Evolutionary conservation across 2,113 vertebrate species (phyloP).

Genomic region (Cheilinus undulatus): DNA sequence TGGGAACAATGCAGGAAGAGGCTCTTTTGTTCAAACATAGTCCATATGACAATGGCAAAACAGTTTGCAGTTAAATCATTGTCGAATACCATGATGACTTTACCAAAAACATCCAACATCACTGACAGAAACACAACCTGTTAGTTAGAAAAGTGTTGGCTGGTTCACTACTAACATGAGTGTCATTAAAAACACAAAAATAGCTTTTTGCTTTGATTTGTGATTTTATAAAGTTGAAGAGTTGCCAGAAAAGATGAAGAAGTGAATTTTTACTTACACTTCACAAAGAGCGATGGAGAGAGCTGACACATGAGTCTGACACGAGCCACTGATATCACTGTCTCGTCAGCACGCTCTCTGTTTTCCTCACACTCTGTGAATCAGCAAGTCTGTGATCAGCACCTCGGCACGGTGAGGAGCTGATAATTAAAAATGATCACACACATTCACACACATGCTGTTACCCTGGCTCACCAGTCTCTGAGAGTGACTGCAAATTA

Average conservation of each 20-base stretch:
- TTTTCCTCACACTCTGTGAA: slow-evolving; percentile 59
- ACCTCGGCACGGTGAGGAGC: slow-evolving; percentile 32
- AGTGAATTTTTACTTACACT: slow-evolving; percentile 48
- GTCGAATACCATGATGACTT: too few species aligned
- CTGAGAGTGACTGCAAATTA: slow-evolving; percentile 32
- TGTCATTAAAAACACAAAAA: neutral
- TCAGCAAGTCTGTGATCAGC: slow-evolving; percentile 51
- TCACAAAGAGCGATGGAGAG: slow-evolving; percentile 19
- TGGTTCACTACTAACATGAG: neutral
- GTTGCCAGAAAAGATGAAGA: neutral
- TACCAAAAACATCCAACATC: neutral
- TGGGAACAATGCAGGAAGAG: neutral
- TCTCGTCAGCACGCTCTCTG: slow-evolving; percentile 46
- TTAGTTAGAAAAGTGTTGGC: neutral
- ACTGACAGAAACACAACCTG: neutral
- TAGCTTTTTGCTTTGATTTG: neutral
- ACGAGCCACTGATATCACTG: slow-evolving; percentile 59
- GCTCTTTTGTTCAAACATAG: neutral
- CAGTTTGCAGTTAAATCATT: too few species aligned
- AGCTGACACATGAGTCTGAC: slow-evolving; percentile 40
- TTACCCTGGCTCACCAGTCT: neutral
- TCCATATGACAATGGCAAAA: neutral
- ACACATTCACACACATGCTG: slow-evolving; percentile 2
- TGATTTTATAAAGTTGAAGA: slow-evolving; percentile 2
- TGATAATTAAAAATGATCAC: slow-evolving; percentile 69